Base-by-base conservation (phyloP, 2,888 invertebrate genomes). In the Drosophila putrida region DNA sequence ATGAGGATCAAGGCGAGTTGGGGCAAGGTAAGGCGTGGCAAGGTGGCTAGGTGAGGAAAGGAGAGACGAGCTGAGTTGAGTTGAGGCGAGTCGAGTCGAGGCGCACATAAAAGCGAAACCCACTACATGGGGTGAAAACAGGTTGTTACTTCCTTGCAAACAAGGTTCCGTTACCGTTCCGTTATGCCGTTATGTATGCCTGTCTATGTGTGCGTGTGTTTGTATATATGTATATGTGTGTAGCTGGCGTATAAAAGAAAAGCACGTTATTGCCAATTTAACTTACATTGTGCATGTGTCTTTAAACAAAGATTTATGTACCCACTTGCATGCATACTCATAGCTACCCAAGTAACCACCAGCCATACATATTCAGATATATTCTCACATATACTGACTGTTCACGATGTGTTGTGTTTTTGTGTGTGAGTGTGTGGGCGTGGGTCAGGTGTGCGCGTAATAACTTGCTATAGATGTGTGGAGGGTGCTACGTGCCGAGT, bases 151-250 rank as follows among this genome's bases (percentile, higher is more conserved):
- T 84, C 87, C 83, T 88, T 82, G 88, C 85, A 86, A 86, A 86
- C 85, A 86, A 86, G 89, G 89, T 89, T 86, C 89, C 85, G 89
- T 89, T 89, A 88, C 88, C 88, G 89, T 82, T 86, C 88, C 88
- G 89, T 82, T 86, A 84, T 82, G 75, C 78, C 73, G 53, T 66
- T 77, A 80, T 76, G 44, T 73, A 80, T 80, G 51, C 51, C 65
- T 47, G 54, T 64, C 41, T 63, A 6, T 41, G 6, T 54, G 13
- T 41, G 13, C 38, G 10, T 54, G 10, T 58, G 44, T 28, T 25
- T 43, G 20, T 62, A 36, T 62, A 46, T 51, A 20, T 41, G 27
- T 46, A 50, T 62, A 43, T 61, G 75, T 57, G 49, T 63, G 82
- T 81, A 66, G 60, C 58, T 82, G 87, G 78, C 80, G 74, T 87